These are phyloP conservation scores for Dione juno DNA, from an alignment of 2,888 invertebrate species.

Conservation along the genomic window DNA sequence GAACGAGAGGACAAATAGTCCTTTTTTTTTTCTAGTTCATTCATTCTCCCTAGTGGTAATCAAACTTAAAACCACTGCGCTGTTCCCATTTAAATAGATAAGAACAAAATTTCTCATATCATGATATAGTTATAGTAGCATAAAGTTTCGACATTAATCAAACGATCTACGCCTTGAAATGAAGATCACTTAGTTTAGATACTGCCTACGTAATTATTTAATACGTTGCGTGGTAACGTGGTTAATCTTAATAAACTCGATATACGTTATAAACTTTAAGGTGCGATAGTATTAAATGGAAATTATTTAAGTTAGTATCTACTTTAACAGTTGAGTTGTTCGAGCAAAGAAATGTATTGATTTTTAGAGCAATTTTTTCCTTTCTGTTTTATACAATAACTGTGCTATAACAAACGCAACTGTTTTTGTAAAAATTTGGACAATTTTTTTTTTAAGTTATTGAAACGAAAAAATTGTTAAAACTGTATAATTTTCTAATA, in stretches of 20 bases:
- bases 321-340: background rate
- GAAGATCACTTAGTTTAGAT: slow-evolving; percentile 48
- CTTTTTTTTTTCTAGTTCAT: too few relatives aligned
- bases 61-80: too few relatives aligned
- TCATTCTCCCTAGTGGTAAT: too few relatives aligned
- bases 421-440: too few relatives aligned
- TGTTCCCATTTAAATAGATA: too few relatives aligned
- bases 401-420: too few relatives aligned
- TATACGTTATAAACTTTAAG: slow-evolving; percentile 27
- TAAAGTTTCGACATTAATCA: slow-evolving; percentile 33
- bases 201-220: slow-evolving; percentile 48
- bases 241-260: slow-evolving; percentile 43
- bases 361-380: background rate
- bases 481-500: too few relatives aligned
- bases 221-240: slow-evolving; percentile 39
- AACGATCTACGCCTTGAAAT: slow-evolving; percentile 42
- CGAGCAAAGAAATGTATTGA: background rate
- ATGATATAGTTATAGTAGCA: background rate
- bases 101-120: background rate
- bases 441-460: too few relatives aligned
- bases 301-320: background rate
- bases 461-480: too few relatives aligned
- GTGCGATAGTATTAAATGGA: slow-evolving; percentile 1
- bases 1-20: too few relatives aligned
- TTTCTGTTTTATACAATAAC: too few relatives aligned